Evolutionary conservation across 2,113 vertebrate species (phyloP).

Genomic region (Zapornia atra): DNA sequence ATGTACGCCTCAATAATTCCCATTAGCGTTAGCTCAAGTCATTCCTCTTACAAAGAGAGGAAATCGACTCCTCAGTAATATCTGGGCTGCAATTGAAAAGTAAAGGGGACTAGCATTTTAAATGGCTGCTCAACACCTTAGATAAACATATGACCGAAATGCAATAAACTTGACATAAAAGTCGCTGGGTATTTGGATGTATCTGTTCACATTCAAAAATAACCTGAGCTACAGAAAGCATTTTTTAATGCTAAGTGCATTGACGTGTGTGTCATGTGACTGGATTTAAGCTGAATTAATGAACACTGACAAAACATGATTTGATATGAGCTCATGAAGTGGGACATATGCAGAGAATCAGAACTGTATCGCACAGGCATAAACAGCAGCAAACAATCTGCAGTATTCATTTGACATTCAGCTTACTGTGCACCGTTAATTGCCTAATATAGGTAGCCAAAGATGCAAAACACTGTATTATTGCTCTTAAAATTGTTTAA

Average conservation of each 20-base stretch:
- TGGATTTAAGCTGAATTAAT: conserved; percentile 15
- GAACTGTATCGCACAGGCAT: conserved; percentile 5
- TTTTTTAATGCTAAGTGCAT: not conserved
- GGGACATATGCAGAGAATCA: conserved; percentile 33
- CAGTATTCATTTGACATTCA: conserved; percentile 26
- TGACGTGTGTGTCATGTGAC: not conserved
- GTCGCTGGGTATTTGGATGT: not conserved
- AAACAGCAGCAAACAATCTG: conserved; percentile 30
- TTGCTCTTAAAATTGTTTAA: not conserved
- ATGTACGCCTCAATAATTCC: not conserved
- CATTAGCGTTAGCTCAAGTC: not conserved
- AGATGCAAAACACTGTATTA: not conserved
- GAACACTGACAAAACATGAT: conserved; percentile 25
- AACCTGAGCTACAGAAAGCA: not conserved
- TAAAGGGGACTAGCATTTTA: not conserved
- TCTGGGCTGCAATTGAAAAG: not conserved
- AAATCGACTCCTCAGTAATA: not conserved
- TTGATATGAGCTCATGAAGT: conserved; percentile 57
- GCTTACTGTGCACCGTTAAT: not conserved
- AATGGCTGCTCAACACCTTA: not conserved
- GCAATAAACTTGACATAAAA: not conserved
- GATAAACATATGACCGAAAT: not conserved
- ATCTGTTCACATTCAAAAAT: not conserved
- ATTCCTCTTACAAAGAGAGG: not conserved
- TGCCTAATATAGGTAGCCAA: not conserved